These are phyloP conservation scores for Cotesia vestalis DNA, from an alignment of 1,140 invertebrate genomes.

Conservation along the genomic window DNA sequence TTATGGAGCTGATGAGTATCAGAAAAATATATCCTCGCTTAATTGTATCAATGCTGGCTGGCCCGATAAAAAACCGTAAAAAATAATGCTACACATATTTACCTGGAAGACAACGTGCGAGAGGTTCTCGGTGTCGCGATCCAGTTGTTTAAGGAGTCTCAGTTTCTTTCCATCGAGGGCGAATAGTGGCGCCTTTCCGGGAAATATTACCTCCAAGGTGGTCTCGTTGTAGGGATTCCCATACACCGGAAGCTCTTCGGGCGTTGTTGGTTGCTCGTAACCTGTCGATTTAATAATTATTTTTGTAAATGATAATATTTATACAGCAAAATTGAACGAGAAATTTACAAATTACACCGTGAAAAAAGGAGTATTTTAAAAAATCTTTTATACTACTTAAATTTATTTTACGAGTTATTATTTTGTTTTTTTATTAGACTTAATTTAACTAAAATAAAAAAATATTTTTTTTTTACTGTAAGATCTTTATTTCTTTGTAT, in stretches of 20 bases:
- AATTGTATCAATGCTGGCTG: conserved; percentile 1
- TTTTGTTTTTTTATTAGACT: no score
- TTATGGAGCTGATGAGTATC: not conserved
- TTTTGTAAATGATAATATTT: not conserved
- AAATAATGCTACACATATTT: conserved; percentile 40
- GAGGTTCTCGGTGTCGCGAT: conserved; percentile 85
- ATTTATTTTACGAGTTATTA: no score
- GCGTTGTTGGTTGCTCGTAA: conserved; percentile 81
- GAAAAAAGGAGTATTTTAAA: no score
- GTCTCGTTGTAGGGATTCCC: conserved; percentile 85
- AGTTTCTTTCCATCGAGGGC: conserved; percentile 83
- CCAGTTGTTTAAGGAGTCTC: conserved; percentile 80
- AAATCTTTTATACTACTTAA: no score
- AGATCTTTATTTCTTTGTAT: no score
- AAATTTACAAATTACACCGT: no score
- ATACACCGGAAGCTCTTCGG: conserved; percentile 80
- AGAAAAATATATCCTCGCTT: conserved; percentile 5
- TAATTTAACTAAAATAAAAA: no score
- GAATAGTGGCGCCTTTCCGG: conserved; percentile 79
- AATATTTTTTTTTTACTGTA: no score
- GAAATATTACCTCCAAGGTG: conserved; percentile 79
- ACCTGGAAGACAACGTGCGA: conserved; percentile 90
- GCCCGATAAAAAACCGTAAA: conserved; percentile 15
- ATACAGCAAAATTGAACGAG: no score
- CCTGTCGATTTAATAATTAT: conserved; percentile 67